Evolutionary conservation across 2,797 vertebrate genomes (phyloP), one percentile per base, ranked within the genome.

Genomic region (Lateolabrax maculatus): DNA sequence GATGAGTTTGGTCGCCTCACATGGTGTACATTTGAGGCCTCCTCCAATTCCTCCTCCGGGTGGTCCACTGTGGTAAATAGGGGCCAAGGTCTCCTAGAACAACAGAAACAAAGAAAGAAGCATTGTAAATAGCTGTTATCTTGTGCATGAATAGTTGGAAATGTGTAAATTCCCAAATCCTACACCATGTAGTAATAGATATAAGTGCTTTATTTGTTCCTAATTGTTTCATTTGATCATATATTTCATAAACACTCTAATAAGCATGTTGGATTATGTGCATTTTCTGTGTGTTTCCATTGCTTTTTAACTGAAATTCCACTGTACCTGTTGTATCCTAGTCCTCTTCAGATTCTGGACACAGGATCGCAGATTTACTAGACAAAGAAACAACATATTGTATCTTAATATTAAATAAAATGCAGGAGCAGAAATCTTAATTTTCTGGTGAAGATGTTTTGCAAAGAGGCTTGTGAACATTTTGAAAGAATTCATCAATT

Each of bases 281-380:
- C 3, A 71, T 3, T 51, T 67, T 43, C 23, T 29, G 1, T 62
- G 9, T 56, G 11, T 65, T 52, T 49, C 6, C 2, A 19, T n/a
- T 34, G 18, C 10, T 21, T 74, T 71, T 19, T 3, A 53, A 83
- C 18, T 53, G 4, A 68, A 43, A 65, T 51, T 62, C 25, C 12
- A 61, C 68, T 84, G 89, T 87, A 96, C 96, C 91, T 96, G 95
- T 77, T 95, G 95, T 77, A 95, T 96, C 78, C 94, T 90, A 9
- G 93, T 96, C 79, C 95, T 90, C 90, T 96, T 96, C 74, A 96
- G 91, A 85, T 95, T 96, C 90, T 96, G 95, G 68, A 96, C 94
- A 68, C 95, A 96, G 21, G 93, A 94, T 70, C 95, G 92, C 65
- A 96, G 83, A 86, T 96, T 96, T 36, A 95, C 96, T 96, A 49